phyloP scores from a whole-genome alignment of 2,888 invertebrate species.

The Cryptus armator region DNA sequence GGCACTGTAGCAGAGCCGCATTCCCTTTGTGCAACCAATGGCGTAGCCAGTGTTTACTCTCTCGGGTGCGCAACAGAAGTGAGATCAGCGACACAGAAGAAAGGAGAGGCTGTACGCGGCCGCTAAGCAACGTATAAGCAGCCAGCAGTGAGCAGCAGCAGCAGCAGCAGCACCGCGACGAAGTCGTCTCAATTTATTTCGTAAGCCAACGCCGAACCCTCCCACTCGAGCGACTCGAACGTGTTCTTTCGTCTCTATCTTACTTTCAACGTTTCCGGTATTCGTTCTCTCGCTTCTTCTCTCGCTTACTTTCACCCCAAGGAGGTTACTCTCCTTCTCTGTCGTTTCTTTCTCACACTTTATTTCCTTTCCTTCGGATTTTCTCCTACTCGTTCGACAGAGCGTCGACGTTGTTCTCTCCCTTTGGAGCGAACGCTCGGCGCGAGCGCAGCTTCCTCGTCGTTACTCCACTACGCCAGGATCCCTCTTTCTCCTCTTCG shows the following conservation, averaged over 20 bases:
- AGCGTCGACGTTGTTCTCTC: slow-evolving; percentile 25
- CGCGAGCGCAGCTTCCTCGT: slow-evolving; percentile 55
- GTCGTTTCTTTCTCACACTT: slow-evolving; percentile 19
- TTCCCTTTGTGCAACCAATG: slow-evolving; percentile 80
- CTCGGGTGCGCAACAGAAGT: slow-evolving; percentile 71
- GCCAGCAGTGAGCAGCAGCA: slow-evolving; percentile 42
- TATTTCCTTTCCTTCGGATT: slow-evolving; percentile 47
- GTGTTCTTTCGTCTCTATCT: slow-evolving; percentile 35
- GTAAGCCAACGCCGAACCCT: slow-evolving; percentile 72
- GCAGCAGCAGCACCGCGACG: slow-evolving; percentile 52
- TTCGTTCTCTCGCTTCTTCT: slow-evolving; percentile 50
- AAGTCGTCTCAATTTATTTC: slow-evolving; percentile 76
- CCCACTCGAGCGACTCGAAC: slow-evolving; percentile 43
- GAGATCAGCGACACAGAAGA: slow-evolving; percentile 73
- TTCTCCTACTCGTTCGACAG: slow-evolving; percentile 43
- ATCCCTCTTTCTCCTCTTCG: slow-evolving; percentile 37
- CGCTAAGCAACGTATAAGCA: slow-evolving; percentile 52
- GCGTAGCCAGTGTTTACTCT: slow-evolving; percentile 78
- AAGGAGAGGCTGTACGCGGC: slow-evolving; percentile 68
- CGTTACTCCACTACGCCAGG: slow-evolving; percentile 47
- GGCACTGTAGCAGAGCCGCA: slow-evolving; percentile 76
- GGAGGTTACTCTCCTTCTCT: slow-evolving; percentile 12
- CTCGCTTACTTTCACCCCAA: slow-evolving; percentile 51
- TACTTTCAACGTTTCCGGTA: slow-evolving; percentile 54
- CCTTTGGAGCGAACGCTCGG: slow-evolving; percentile 25